Base-by-base conservation (phyloP, 30 jellyfish, hydroid and myxozoan species). In the Hydractinia echinata region DNA sequence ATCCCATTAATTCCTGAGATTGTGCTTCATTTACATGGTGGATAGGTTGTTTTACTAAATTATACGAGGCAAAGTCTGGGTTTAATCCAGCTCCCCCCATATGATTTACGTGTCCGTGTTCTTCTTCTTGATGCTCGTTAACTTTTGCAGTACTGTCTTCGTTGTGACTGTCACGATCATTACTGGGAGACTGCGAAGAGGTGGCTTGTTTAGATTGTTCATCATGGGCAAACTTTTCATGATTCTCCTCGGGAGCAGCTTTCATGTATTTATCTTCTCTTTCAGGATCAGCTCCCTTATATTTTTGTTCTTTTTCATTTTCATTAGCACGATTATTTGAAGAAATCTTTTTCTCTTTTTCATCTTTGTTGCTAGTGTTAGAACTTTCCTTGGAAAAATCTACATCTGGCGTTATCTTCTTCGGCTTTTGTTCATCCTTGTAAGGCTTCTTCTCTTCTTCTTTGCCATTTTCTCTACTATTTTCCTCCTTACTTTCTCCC, bases 11-110 rank as follows among this genome's bases (percentile, higher is more conserved):
- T 55, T 55, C 85, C 66, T 54, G 85, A 4, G 66, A 15, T 6
- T 77, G 85, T 21, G 85, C 76, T 20, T 21, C 53, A 48, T 77
- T 55, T 48, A 10, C 76, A 72, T 72, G 62, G 44, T 60, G 77
- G 30, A 77, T 54, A 52, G 60, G 74, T n/a, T 64, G 39, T 30
- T 30, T 30, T 30, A 30, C 2, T 30, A 30, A 30, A 64, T 64
- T 64, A 64, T 44, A 64, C 51, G 74, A 64, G 16, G 69, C 19
- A 58, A 13, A 11, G 15, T 13, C 19, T 58, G 69, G 69, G 15
- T 58, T 16, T 11, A 13, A 1, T 13, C 18, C 19, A 58, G 6
- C 74, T 51, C 39, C 74, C 5, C 18, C 39, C 44, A 30, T 30
- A 64, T 64, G 74, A 13, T 64, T 64, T 64, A n/a, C 51, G 7